A percentile compares a stretch with the other conserved stretches of the same genome.
phyloP scores from a whole-genome alignment of 2,113 vertebrate genomes.

The Lagopus leucura region DNA sequence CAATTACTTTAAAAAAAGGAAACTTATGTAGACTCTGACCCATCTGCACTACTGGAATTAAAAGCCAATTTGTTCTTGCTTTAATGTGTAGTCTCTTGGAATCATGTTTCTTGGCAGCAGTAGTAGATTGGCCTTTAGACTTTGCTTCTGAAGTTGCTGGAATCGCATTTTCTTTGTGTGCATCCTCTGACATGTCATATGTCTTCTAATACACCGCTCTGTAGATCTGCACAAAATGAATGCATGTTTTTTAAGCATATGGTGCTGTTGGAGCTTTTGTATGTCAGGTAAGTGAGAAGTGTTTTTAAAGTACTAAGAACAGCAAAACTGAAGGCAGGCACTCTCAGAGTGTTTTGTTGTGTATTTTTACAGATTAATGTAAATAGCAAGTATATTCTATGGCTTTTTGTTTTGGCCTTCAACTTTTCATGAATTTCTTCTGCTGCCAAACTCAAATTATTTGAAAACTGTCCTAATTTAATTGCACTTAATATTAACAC shows the following conservation, averaged over 20 bases:
- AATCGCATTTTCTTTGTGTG: neutral
- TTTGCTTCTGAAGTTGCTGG: neutral
- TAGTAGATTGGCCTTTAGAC: neutral
- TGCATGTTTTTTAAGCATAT: neutral
- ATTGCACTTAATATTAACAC: neutral
- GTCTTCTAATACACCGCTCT: neutral
- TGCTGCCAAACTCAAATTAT: neutral
- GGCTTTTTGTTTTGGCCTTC: slow-evolving; percentile 18
- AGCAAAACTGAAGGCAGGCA: neutral
- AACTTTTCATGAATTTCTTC: neutral
- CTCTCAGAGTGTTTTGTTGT: neutral
- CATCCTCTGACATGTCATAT: neutral
- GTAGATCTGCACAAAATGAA: neutral
- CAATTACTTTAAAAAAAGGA: neutral
- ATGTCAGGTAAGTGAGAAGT: neutral
- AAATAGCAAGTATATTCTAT: neutral
- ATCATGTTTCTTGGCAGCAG: neutral
- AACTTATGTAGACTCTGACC: neutral
- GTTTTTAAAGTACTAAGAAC: neutral
- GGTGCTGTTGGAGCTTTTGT: neutral
- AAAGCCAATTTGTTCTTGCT: neutral
- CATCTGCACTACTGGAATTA: neutral
- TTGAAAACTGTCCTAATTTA: neutral
- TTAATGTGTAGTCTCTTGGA: neutral
- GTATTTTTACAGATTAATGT: neutral